phyloP scores from a whole-genome alignment of 2,888 invertebrate species.

The Psylliodes chrysocephalus region DNA sequence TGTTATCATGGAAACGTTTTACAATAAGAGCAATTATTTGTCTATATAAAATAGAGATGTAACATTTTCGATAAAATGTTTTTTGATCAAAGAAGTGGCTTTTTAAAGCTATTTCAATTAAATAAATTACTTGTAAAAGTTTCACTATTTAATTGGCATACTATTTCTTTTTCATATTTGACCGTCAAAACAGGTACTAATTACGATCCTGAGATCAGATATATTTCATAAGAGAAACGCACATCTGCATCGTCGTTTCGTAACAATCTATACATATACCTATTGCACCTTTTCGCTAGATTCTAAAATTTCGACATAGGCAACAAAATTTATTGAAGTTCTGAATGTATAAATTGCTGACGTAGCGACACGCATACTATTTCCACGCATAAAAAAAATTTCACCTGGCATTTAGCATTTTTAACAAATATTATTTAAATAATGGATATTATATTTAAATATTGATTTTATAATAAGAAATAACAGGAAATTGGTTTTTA shows the following conservation, averaged over 20 bases:
- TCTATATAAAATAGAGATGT: too few species aligned
- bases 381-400: constrained; percentile 4
- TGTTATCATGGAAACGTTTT: too few species aligned
- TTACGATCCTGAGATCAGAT: not conserved
- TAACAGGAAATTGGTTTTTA: not conserved
- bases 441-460: not conserved
- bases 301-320: constrained; percentile 9
- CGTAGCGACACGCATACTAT: not conserved
- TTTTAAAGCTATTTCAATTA: too few species aligned
- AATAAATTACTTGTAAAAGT: too few species aligned
- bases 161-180: not conserved
- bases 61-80: too few species aligned
- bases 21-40: too few species aligned
- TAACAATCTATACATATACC: constrained; percentile 3
- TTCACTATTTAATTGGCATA: too few species aligned
- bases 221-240: constrained; percentile 16
- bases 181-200: constrained; percentile 6
- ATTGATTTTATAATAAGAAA: not conserved
- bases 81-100: too few species aligned
- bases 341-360: constrained; percentile 1
- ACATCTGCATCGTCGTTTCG: constrained; percentile 16
- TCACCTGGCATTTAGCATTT: constrained; percentile 10
- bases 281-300: constrained; percentile 19
- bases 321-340: constrained; percentile 13
- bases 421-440: not conserved